A percentile compares a stretch with the other conserved stretches of the same genome.
These are phyloP conservation scores for Nymphicus hollandicus DNA, from an alignment of 2,113 vertebrate genomes.

Conservation along the genomic window DNA sequence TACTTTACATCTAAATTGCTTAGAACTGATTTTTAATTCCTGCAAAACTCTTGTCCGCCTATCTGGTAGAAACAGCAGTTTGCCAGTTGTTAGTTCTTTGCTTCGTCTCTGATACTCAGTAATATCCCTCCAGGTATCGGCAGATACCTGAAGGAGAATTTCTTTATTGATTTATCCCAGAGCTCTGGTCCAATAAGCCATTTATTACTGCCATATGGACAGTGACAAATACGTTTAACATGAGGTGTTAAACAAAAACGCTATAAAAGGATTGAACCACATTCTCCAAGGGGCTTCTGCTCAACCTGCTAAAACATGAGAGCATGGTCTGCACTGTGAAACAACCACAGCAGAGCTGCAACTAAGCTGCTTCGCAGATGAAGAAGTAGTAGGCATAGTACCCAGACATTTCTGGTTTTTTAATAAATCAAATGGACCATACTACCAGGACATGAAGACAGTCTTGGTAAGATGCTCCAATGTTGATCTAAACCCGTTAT, in stretches of 20 bases:
- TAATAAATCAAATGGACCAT: neutral
- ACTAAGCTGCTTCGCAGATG: neutral
- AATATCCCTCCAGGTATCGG: neutral
- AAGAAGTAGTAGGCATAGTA: neutral
- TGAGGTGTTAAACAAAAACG: neutral
- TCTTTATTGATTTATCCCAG: neutral
- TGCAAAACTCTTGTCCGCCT: neutral
- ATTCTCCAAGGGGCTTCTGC: neutral
- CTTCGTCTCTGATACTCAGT: neutral
- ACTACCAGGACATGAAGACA: neutral
- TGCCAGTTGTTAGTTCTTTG: neutral
- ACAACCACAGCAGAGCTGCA: neutral
- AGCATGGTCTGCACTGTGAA: neutral
- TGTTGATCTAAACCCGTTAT: neutral
- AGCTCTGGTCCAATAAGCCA: neutral
- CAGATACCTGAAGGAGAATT: neutral
- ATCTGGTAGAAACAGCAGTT: neutral
- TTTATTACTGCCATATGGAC: neutral
- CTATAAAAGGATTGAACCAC: neutral
- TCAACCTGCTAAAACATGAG: neutral
- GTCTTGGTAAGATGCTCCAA: neutral
- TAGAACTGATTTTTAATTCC: neutral
- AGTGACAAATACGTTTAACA: neutral
- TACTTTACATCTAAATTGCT: neutral
- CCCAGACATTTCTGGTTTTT: neutral